These are phyloP conservation scores for Urocolius indicus DNA, from an alignment of 2,113 vertebrate genomes.

Conservation along the genomic window DNA sequence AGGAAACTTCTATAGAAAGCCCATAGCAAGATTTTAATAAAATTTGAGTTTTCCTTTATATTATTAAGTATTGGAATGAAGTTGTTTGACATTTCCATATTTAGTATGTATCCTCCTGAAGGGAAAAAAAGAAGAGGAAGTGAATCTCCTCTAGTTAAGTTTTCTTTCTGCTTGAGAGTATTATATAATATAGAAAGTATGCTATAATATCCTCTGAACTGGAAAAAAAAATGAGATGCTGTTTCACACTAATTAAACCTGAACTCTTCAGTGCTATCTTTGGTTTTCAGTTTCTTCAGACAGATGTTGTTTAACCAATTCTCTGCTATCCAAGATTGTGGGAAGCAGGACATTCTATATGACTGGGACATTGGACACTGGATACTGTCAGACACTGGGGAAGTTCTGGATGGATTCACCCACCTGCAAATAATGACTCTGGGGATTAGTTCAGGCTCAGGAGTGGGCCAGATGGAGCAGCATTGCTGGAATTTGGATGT, in stretches of 20 bases:
- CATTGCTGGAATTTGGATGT: not conserved
- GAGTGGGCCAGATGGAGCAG: not conserved
- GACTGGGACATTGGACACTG: not conserved
- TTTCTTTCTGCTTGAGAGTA: not conserved
- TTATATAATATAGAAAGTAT: not conserved
- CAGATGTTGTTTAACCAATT: not conserved
- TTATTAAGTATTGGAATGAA: not conserved
- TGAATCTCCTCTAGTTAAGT: not conserved
- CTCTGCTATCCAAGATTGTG: not conserved
- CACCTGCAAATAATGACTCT: not conserved
- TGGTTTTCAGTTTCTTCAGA: conserved; percentile 12
- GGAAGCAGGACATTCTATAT: not conserved
- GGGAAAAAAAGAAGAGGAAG: not conserved
- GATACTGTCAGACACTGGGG: not conserved
- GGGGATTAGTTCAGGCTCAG: not conserved
- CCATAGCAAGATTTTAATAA: not conserved
- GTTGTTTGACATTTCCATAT: not conserved
- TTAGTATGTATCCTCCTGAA: not conserved
- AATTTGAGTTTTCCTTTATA: not conserved
- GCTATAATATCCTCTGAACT: not conserved
- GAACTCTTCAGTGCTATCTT: not conserved
- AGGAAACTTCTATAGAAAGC: not conserved
- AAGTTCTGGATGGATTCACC: not conserved
- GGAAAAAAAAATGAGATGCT: not conserved
- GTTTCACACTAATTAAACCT: conserved; percentile 18